Evolutionary conservation across 64 coral and sea anemone species (phyloP).

Genomic region (Dendrophyllia cribrosa): DNA sequence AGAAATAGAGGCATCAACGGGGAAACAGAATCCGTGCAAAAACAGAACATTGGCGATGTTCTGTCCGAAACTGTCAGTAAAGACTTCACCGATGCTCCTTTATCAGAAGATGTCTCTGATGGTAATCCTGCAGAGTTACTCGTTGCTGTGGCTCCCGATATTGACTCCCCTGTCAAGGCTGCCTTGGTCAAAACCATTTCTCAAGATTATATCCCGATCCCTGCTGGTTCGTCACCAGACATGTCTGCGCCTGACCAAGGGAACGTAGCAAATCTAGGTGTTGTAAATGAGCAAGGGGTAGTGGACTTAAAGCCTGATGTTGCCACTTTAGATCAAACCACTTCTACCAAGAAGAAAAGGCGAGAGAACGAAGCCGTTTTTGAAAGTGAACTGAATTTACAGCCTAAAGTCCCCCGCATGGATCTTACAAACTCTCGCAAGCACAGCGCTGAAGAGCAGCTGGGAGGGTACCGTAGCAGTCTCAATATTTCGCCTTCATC

Average conservation of each 20-base stretch:
- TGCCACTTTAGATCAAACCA: background rate
- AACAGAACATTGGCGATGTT: background rate
- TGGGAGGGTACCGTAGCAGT: constrained; percentile 23
- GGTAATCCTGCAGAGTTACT: background rate
- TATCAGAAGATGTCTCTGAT: background rate
- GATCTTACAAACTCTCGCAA: background rate
- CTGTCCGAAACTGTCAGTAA: background rate
- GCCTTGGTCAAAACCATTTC: constrained; percentile 58
- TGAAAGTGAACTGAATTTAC: background rate
- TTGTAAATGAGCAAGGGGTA: background rate
- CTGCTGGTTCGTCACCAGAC: background rate
- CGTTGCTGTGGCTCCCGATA: constrained; percentile 33
- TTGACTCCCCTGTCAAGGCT: constrained; percentile 54
- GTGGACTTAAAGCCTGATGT: background rate
- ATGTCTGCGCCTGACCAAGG: background rate
- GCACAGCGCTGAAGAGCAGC: background rate
- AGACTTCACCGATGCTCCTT: background rate
- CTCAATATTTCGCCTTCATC: constrained; percentile 27
- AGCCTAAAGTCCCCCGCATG: background rate
- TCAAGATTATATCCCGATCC: constrained; percentile 34
- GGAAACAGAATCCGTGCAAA: background rate
- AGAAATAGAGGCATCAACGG: background rate
- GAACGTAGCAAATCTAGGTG: background rate
- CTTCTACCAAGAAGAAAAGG: background rate
- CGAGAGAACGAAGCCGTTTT: background rate